These are phyloP conservation scores for Lottia scabra DNA, from an alignment of 2,888 invertebrate genomes.

Conservation along the genomic window DNA sequence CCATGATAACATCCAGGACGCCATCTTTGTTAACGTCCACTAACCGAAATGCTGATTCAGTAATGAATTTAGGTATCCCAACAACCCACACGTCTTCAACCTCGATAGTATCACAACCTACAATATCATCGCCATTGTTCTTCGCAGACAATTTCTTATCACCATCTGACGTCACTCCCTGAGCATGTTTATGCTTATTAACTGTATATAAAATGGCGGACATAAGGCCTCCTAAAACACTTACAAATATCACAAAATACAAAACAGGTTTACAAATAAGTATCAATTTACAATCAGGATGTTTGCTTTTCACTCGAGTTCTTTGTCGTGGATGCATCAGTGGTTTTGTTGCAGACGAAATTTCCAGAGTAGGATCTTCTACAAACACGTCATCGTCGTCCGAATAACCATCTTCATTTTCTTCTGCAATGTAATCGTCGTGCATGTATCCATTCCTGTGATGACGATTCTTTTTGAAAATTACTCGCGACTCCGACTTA, in stretches of 20 bases:
- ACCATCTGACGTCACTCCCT: neutral
- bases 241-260: conserved; percentile 49
- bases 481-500: conserved; percentile 31
- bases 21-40: conserved; percentile 81
- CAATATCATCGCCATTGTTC: conserved; percentile 58
- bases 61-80: conserved; percentile 78
- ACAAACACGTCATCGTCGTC: conserved; percentile 59
- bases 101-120: conserved; percentile 76
- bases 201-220: conserved; percentile 52
- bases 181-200: conserved; percentile 38
- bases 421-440: conserved; percentile 38
- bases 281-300: conserved; percentile 45
- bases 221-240: conserved; percentile 49
- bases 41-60: conserved; percentile 80
- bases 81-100: conserved; percentile 78
- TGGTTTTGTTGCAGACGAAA: conserved; percentile 49
- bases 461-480: conserved; percentile 29
- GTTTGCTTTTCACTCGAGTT: conserved; percentile 46
- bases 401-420: conserved; percentile 46
- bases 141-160: neutral
- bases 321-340: conserved; percentile 56
- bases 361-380: conserved; percentile 46
- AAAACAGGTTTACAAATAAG: conserved; percentile 50
- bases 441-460: conserved; percentile 39
- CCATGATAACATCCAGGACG: conserved; percentile 80